A percentile compares a stretch with the other conserved stretches of the same genome.
phyloP scores from a whole-genome alignment of 2,888 invertebrate species.

The Hypomecis atomaria region DNA sequence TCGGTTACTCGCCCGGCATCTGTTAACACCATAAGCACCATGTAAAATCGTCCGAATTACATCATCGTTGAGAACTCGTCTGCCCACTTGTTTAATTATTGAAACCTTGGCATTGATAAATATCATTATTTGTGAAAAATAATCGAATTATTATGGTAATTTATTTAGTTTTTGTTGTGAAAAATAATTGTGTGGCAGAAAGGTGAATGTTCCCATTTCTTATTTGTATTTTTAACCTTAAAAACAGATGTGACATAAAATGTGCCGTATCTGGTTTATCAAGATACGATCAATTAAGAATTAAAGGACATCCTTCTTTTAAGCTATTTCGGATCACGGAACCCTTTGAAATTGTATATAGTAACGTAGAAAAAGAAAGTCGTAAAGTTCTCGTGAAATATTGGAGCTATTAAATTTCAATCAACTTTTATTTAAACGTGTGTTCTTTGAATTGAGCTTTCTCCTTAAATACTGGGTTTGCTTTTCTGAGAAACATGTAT shows the following conservation, averaged over 20 bases:
- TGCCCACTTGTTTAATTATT: slow-evolving; percentile 49
- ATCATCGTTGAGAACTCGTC: slow-evolving; percentile 38
- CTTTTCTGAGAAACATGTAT: slow-evolving; percentile 13
- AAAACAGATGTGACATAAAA: background rate
- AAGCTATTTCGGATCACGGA: slow-evolving; percentile 3
- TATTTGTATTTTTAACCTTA: background rate
- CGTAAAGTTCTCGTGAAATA: slow-evolving; percentile 22
- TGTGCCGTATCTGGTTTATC: too few relatives aligned
- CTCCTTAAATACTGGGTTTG: slow-evolving; percentile 15
- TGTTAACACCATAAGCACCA: slow-evolving; percentile 6
- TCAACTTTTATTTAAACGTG: slow-evolving; percentile 27
- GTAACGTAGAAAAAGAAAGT: slow-evolving; percentile 27
- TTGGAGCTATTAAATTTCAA: slow-evolving; percentile 33
- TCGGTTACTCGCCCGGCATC: background rate
- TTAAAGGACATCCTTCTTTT: background rate
- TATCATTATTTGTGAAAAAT: slow-evolving; percentile 11
- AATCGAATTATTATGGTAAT: slow-evolving; percentile 16
- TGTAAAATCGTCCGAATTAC: slow-evolving; percentile 23
- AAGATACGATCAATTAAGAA: background rate
- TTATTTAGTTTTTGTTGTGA: background rate
- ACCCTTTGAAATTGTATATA: slow-evolving; percentile 16
- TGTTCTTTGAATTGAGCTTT: slow-evolving; percentile 28
- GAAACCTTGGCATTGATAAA: slow-evolving; percentile 26
- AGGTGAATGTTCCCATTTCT: slow-evolving; percentile 10
- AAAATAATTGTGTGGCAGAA: slow-evolving; percentile 2